Percentiles rank a stretch among this genome's conserved stretches.
These are phyloP conservation scores for Petrocephalus schoutedeni DNA, from an alignment of 2,797 vertebrate species.

Conservation along the genomic window DNA sequence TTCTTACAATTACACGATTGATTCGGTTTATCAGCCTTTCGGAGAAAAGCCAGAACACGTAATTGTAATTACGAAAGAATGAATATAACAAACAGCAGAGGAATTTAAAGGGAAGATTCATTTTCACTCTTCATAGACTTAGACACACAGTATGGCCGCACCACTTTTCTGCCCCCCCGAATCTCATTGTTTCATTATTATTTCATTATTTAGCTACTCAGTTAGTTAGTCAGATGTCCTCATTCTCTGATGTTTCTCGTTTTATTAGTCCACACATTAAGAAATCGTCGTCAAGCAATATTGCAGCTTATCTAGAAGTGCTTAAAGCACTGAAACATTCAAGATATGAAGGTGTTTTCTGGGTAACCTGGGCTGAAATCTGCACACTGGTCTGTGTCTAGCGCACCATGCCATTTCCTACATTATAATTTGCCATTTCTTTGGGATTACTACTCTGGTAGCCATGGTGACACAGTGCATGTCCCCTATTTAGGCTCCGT, in stretches of 20 bases:
- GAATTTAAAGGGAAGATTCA: not conserved
- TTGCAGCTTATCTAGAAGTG: not conserved
- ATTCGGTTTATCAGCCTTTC: not conserved
- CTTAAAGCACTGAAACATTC: not conserved
- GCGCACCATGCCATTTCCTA: not conserved
- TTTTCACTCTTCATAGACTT: not conserved
- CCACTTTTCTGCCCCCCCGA: not conserved
- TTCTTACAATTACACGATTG: not conserved
- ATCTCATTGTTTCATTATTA: not conserved
- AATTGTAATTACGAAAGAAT: not conserved
- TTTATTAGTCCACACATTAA: not conserved
- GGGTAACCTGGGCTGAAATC: not conserved
- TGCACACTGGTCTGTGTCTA: not conserved
- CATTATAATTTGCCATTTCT: conserved; percentile 33
- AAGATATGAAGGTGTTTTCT: not conserved
- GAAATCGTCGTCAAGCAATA: not conserved
- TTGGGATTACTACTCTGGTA: conserved; percentile 32
- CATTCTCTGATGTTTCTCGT: not conserved
- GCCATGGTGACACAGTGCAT: conserved; percentile 17
- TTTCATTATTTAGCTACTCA: not conserved
- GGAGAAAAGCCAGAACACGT: not conserved
- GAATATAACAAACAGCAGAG: not conserved
- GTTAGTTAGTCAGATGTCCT: not conserved
- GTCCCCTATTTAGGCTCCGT: not conserved
- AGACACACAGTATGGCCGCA: not conserved